These are phyloP conservation scores for Dascillus cervinus DNA, from an alignment of 2,888 invertebrate genomes.

Conservation along the genomic window DNA sequence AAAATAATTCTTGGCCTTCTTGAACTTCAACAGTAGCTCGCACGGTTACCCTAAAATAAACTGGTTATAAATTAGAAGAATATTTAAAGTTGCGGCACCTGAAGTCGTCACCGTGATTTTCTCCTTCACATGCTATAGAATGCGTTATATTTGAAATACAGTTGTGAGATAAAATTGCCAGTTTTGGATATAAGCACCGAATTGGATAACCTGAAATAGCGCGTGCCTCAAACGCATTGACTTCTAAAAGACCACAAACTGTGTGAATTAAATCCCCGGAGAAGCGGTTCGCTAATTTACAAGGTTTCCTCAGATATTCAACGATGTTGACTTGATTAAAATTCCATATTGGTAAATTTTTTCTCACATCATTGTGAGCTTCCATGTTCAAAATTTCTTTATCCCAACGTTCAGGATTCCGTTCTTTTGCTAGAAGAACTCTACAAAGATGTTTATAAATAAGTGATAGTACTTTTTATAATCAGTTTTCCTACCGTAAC, in stretches of 20 bases:
- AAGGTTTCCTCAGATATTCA: conserved; percentile 63
- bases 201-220: conserved; percentile 58
- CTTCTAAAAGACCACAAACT: conserved; percentile 73
- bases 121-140: conserved; percentile 48
- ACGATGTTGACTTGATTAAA: conserved; percentile 72
- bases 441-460: conserved; percentile 39
- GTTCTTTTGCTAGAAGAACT: conserved; percentile 64
- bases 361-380: conserved; percentile 57
- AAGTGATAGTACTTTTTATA: no score
- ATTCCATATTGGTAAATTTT: conserved; percentile 58
- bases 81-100: conserved; percentile 33
- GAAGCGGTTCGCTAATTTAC: conserved; percentile 57
- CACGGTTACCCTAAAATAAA: conserved; percentile 58
- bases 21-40: conserved; percentile 61
- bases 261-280: conserved; percentile 66
- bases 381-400: conserved; percentile 65
- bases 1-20: conserved; percentile 56
- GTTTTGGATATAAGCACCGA: conserved; percentile 70
- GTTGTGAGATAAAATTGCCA: conserved; percentile 70
- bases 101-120: conserved; percentile 40
- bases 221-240: conserved; percentile 70
- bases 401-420: conserved; percentile 61
- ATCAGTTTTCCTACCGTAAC: no score
- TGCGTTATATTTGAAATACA: conserved; percentile 79
- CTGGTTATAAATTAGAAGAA: no score